Conservation (phyloP, 1,140 invertebrate species). For the Trichonephila clavata region DNA sequence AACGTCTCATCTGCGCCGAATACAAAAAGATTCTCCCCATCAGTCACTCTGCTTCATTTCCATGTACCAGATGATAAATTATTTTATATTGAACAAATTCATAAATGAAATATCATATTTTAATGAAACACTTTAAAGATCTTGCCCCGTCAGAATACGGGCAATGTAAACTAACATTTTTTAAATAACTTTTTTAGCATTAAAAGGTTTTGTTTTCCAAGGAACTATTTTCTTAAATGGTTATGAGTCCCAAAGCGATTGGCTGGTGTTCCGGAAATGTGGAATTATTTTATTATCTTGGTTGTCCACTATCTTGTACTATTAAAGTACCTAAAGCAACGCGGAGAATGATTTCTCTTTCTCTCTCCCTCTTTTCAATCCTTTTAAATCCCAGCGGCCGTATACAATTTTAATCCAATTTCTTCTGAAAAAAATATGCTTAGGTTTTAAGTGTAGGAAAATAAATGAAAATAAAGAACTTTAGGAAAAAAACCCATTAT, state of each 20-base stretch:
- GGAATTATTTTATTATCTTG: neutral
- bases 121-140: neutral
- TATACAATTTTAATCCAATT: neutral
- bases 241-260: neutral
- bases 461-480: neutral
- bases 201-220: neutral
- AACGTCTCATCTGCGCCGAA: neutral
- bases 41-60: neutral
- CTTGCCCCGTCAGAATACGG: neutral
- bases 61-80: neutral
- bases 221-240: neutral
- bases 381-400: neutral
- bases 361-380: neutral
- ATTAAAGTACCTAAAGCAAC: neutral
- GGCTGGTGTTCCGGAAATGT: neutral
- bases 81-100: slow-evolving; percentile 15
- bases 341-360: neutral
- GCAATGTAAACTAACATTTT: neutral
- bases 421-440: neutral
- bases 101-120: neutral
- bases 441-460: neutral
- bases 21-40: slow-evolving; percentile 1
- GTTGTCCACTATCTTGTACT: neutral
- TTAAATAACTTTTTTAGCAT: neutral
- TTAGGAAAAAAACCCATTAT: neutral